Evolutionary conservation across 2,113 vertebrate species (phyloP), one percentile per base, ranked within the genome.

Genomic region (Catharus fuscescens): DNA sequence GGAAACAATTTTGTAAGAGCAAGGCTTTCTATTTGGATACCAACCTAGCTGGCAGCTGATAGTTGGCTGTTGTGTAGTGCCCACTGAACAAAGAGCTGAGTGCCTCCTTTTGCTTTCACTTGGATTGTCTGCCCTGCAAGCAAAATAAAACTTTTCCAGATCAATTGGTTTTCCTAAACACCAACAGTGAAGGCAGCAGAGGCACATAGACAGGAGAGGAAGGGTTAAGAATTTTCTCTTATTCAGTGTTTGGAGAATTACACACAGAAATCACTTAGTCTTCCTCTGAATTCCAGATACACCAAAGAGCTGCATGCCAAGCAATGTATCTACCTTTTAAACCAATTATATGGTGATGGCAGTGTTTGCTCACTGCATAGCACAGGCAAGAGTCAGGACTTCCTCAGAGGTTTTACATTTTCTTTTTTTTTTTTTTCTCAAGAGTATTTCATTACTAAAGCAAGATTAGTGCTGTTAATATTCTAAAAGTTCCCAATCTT

Each of bases 41-140:
- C 71, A 77, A 1, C 28, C 45, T 6, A 23, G 34, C 23, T 18
- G 52, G 79, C 18, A 36, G 25, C 2, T 19, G 29, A 60, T 5
- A 44, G 20, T 5, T 24, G 42, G 7, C 14, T 44, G 18, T 32
- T n/a, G 42, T 0, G 0, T 2, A 25, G 14, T 16, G 24, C 74
- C 31, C 31, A 38, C 19, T 1, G 2, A 5, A 81, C 21, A 6
- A 29, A 40, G 21, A 56, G 26, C 34, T 12, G 20, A 21, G 4
- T 5, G 19, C 9, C 31, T 72, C 62, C 40, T 56, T 44, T 16
- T 7, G 4, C 57, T 67, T 67, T 11, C 29, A 47, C 48, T 38
- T 45, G 34, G 42, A 74, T 28, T 0, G 0, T n/a, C 26, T 56
- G 31, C 14, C 31, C 59, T 21, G 15, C 6, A 31, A 57, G 17